Base-by-base conservation (phyloP, 1,140 invertebrate genomes). In the Lethocerus indicus region DNA sequence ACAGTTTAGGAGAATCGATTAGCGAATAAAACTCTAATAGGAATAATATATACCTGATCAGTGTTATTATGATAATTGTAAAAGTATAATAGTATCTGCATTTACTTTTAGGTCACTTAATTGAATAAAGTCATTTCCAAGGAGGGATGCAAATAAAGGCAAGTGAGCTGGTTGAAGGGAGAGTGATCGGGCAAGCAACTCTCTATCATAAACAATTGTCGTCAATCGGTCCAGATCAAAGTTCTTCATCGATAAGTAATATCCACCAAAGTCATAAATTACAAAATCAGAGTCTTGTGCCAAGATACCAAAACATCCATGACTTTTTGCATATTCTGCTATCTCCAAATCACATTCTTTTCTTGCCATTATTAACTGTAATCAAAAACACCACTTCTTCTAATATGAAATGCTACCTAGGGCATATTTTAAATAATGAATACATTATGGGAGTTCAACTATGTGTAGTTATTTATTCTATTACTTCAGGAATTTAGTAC, bases 261-360 rank as follows among this genome's bases (percentile, higher is more conserved):
- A 62, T 7, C 58, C 54, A 23, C 60, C 56, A 1, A 58, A 59
- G 35, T 59, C 55, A 39, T 54, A 60, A 41, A 64, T 63, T 14
- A 61, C 50, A 51, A 61, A 64, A 47, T 64, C 63, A 5, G 61
- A 56, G 42, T 64, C 63, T 50, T 64, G 60, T 23, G 60, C 61
- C 5, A 64, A 39, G 35, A 64, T 63, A 1, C 54, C 63, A 55
- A 63, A 62, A 24, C 58, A 60, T 9, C 58, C 56, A 25, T 60
- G 39, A 18, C 47, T 51, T 40, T 53, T 54, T 18, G 61, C 63
- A 56, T 57, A 64, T 20, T 57, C 56, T 6, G 58, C 58, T 25
- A 64, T 60, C 35, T 57, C 61, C 37, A 60, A 58, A 57, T 63
- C 61, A 24, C 59, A 59, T 37, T 64, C 63, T 14, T 50, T 52